Base-by-base conservation (phyloP, 37 sponge, comb jelly and placozoan genomes). In the Crambe crambe region DNA sequence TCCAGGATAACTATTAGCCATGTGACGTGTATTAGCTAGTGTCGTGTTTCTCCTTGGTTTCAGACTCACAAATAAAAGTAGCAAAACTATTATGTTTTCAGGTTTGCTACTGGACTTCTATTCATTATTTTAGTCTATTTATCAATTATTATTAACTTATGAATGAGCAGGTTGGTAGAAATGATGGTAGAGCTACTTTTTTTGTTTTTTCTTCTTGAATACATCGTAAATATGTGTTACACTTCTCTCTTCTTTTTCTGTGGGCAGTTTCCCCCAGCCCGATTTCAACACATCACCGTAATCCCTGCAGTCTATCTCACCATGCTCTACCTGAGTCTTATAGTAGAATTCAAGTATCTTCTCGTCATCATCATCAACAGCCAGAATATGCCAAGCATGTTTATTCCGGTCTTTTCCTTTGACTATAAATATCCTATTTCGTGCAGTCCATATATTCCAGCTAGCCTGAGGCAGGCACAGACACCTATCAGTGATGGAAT, bases 191-290 rank as follows among this genome's bases (percentile, higher is more conserved):
- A n/a, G n/a, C n/a, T n/a, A n/a, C n/a, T n/a, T n/a, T n/a, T n/a
- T n/a, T n/a, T n/a, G n/a, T n/a, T n/a, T n/a, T n/a, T n/a, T n/a
- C n/a, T n/a, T n/a, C n/a, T n/a, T n/a, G n/a, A n/a, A 47, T 47
- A 47, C 10, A 15, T 12, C 51, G 12, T 47, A 47, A 15, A 15
- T 47, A 15, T 47, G 51, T 47, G 51, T 47, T 12, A 47, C 10
- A 6, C 51, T 15, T 6, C 12, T 12, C 12, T 40, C 66, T 0
- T 86, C 58, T 41, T 87, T 77, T 18, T 92, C 58, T 41, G 89
- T 89, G 40, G 94, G 94, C 27, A 82, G 80, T 57, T 81, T 37
- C n/a, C 94, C 94, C 82, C 83, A 93, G 17, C 94, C 94, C 56
- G 82, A 85, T 31, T 64, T 59, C 58, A 93, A 42, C 0, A 93